phyloP scores from a whole-genome alignment of 1,140 invertebrate species.

The Chrysopa pallens region DNA sequence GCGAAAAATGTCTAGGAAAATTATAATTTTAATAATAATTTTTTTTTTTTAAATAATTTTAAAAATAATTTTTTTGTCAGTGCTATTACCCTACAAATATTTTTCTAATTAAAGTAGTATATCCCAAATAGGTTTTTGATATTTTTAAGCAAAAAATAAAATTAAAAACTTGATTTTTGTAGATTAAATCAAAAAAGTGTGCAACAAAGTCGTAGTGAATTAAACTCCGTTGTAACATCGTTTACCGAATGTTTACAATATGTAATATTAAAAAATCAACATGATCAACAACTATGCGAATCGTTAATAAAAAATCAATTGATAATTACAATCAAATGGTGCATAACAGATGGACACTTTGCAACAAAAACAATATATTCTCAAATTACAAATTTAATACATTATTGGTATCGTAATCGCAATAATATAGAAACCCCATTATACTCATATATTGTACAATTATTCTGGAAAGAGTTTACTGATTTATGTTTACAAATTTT shows the following conservation, averaged over 20 bases:
- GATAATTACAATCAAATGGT: constrained; percentile 25
- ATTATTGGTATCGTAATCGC: constrained; percentile 34
- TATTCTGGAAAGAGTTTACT: constrained; percentile 32
- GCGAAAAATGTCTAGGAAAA: too few relatives aligned
- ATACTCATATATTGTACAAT: constrained; percentile 25
- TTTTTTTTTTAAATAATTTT: too few relatives aligned
- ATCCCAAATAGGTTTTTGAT: too few relatives aligned
- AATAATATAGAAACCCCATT: constrained; percentile 13
- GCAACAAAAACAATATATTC: constrained; percentile 26
- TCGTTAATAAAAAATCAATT: constrained; percentile 24
- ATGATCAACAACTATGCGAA: constrained; percentile 22
- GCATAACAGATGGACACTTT: constrained; percentile 19
- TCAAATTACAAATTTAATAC: constrained; percentile 27
- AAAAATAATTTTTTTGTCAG: too few relatives aligned
- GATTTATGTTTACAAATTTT: constrained; percentile 15
- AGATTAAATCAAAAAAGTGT: constrained; percentile 32
- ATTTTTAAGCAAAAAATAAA: too few relatives aligned
- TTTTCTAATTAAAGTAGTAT: too few relatives aligned
- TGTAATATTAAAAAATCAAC: constrained; percentile 26
- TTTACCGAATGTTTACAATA: constrained; percentile 55
- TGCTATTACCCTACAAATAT: too few relatives aligned
- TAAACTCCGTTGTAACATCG: constrained; percentile 34
- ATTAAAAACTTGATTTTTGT: constrained; percentile 11
- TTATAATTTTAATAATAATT: too few relatives aligned
- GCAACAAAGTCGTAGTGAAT: constrained; percentile 36